Evolutionary conservation across 2,797 vertebrate genomes (phyloP), one percentile per base, ranked within the genome.

Genomic region (Trachops cirrhosus): DNA sequence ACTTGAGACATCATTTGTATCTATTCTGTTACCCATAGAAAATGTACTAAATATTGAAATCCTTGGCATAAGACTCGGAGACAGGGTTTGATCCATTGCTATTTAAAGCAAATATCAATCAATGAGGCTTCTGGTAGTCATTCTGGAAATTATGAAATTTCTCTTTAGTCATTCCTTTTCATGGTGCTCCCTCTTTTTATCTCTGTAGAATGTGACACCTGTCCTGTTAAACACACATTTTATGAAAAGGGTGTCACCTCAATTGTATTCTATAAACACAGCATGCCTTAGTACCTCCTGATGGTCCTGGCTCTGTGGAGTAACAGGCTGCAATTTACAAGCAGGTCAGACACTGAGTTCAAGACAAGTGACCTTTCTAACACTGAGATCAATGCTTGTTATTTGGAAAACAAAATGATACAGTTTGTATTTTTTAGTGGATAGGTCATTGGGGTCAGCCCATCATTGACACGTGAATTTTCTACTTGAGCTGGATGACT

Each of bases 361-460:
- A 96, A 95, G 95, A 97, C 84, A 95, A 91, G 86, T 93, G 93
- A 96, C 96, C 96, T 97, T 97, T 97, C 79, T 89, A 85, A 80
- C 86, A 70, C 84, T 91, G 95, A 86, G 97, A 82, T 97, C 96
- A 95, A 59, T 97, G 96, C 94, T 91, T 91, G 86, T 95, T 96
- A 97, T 96, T 96, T 96, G 94, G 95, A 86, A 97, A 96, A 97
- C 96, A 96, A 93, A 97, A 96, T 96, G 97, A 96, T 95, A 92
- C 89, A 93, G 79, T 96, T 95, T 96, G 96, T 95, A 93, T 94
- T 96, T 97, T 94, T 97, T 59, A 91, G 86, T 5, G 7, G 77
- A 41, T 59, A 26, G 86, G 86, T 90, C 89, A 39, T 3, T 59
- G 79, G 96, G 26, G 91, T 71, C 94, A 86, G 54, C 70, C 79